Conservation (phyloP, 2,888 invertebrate genomes). For the Rapana venosa region DNA sequence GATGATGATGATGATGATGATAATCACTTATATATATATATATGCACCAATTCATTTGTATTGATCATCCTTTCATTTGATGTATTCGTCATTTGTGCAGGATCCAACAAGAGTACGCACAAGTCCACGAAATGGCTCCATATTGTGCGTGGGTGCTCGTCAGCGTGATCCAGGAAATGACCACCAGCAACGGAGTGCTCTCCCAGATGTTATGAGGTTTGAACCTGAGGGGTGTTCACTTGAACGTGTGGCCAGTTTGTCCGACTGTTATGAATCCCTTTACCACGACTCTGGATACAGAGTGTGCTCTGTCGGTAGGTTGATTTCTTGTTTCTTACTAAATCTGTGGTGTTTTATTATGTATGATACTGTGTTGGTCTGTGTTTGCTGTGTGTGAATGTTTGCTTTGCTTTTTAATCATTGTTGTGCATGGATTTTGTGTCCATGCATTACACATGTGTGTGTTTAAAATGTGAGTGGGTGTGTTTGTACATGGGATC, state of each 20-base stretch:
- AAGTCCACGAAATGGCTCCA: constrained; percentile 35
- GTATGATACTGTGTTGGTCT: too few relatives aligned
- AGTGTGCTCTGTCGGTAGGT: constrained; percentile 38
- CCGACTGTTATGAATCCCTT: constrained; percentile 9
- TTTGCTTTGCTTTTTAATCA: too few relatives aligned
- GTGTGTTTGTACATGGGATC: background rate
- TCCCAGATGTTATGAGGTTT: constrained; percentile 20
- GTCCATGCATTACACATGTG: too few relatives aligned
- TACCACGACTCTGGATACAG: constrained; percentile 34
- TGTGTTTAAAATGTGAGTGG: background rate
- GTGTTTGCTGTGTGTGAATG: too few relatives aligned
- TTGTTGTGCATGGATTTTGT: too few relatives aligned
- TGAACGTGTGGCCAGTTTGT: constrained; percentile 12
- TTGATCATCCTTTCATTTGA: too few relatives aligned
- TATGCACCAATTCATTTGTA: too few relatives aligned
- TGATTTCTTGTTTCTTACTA: background rate
- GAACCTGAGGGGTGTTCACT: constrained; percentile 6
- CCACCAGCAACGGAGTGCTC: background rate
- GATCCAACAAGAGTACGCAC: constrained; percentile 13
- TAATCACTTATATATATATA: too few relatives aligned
- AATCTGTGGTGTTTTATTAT: too few relatives aligned
- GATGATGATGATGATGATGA: too few relatives aligned
- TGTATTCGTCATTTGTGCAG: background rate
- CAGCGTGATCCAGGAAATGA: background rate
- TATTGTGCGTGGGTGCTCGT: constrained; percentile 30